Conservation (phyloP, 1,140 invertebrate genomes). For the Neelides sp. region DNA sequence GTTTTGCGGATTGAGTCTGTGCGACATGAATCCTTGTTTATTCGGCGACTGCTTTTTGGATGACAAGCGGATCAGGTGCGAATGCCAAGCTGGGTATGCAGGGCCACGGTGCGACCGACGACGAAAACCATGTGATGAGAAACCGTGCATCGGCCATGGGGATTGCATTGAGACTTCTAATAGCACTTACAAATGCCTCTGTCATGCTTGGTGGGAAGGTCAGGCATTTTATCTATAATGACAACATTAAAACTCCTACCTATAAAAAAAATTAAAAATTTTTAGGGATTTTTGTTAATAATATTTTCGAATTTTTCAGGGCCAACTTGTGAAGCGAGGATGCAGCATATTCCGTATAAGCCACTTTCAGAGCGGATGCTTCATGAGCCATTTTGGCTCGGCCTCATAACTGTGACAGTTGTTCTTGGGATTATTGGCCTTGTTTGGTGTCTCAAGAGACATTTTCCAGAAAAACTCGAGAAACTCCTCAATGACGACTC, state of each 20-base stretch:
- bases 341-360: conserved; percentile 52
- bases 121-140: conserved; percentile 50
- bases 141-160: conserved; percentile 56
- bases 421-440: conserved; percentile 58
- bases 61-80: conserved; percentile 37
- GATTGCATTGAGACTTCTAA: conserved; percentile 49
- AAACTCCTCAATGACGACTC: conserved; percentile 64
- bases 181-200: conserved; percentile 50
- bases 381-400: conserved; percentile 69
- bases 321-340: conserved; percentile 45
- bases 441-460: conserved; percentile 63
- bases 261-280: no score
- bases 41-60: conserved; percentile 52
- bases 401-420: conserved; percentile 60
- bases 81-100: conserved; percentile 43
- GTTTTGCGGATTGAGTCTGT: conserved; percentile 54
- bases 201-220: conserved; percentile 61
- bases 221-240: conserved; percentile 10
- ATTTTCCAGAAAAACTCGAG: conserved; percentile 69
- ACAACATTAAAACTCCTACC: conserved; percentile 2
- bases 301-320: no score
- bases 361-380: conserved; percentile 59
- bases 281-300: no score
- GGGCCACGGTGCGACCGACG: conserved; percentile 50
- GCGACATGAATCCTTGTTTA: conserved; percentile 55